phyloP scores from a whole-genome alignment of 1,140 invertebrate genomes.

The Carposina sasakii region DNA sequence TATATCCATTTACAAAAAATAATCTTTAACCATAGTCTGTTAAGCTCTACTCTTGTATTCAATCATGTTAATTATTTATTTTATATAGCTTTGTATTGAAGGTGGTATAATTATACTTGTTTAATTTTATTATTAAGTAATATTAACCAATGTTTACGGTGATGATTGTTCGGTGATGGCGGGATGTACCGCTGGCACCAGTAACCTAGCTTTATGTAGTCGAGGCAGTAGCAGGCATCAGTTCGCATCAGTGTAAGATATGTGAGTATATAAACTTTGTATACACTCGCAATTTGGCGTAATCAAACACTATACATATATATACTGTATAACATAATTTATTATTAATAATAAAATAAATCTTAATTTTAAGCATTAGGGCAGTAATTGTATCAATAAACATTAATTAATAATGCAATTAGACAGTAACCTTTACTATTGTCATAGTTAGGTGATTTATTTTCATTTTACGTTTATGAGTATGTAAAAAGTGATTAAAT shows the following conservation, averaged over 20 bases:
- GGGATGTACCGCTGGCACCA: neutral
- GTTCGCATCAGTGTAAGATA: conserved; percentile 53
- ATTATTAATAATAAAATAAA: conserved; percentile 68
- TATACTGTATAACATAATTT: conserved; percentile 72
- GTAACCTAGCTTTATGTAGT: no score
- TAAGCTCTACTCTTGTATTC: conserved; percentile 61
- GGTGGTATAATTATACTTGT: conserved; percentile 43
- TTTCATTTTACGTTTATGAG: conserved; percentile 63
- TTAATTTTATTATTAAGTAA: conserved; percentile 56
- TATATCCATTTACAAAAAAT: conserved; percentile 66
- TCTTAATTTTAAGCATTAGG: conserved; percentile 69
- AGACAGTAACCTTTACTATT: conserved; percentile 69
- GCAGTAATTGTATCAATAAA: conserved; percentile 70
- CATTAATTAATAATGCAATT: conserved; percentile 71
- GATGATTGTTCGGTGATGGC: conserved; percentile 16
- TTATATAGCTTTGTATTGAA: conserved; percentile 51
- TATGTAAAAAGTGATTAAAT: conserved; percentile 68
- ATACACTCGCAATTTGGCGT: conserved; percentile 67
- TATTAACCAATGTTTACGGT: conserved; percentile 48
- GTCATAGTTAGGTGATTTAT: conserved; percentile 67
- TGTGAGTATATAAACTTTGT: conserved; percentile 70
- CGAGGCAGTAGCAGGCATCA: conserved; percentile 13
- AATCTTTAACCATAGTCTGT: conserved; percentile 59
- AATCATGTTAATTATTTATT: conserved; percentile 63
- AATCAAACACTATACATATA: conserved; percentile 68